phyloP scores from a whole-genome alignment of 2,797 vertebrate species.

The Peromyscus eremicus region DNA sequence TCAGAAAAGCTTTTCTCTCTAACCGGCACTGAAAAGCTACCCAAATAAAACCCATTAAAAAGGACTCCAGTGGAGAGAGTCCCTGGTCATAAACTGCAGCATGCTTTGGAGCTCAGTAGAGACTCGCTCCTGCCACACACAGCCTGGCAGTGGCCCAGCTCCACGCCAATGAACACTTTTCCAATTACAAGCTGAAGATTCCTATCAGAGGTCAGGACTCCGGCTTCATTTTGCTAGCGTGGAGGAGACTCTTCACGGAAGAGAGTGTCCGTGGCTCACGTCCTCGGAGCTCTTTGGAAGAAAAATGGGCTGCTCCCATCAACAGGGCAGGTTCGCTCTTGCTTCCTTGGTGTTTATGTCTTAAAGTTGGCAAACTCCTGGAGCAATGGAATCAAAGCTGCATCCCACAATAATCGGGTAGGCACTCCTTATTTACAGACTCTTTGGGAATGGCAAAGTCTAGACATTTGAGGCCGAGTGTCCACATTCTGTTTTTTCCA shows the following conservation, averaged over 20 bases:
- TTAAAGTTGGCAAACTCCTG: constrained; percentile 74
- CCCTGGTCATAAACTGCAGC: constrained; percentile 87
- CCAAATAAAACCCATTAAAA: constrained; percentile 89
- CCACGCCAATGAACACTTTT: constrained; percentile 84
- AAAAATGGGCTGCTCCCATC: constrained; percentile 19
- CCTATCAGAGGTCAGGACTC: constrained; percentile 83
- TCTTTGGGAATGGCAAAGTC: constrained; percentile 64
- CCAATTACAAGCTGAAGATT: constrained; percentile 86
- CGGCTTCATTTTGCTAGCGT: constrained; percentile 84
- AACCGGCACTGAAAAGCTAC: constrained; percentile 82
- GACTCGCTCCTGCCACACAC: constrained; percentile 88
- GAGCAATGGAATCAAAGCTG: constrained; percentile 81
- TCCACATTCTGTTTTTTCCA: constrained; percentile 73
- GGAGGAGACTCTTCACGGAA: constrained; percentile 82
- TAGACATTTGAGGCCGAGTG: constrained; percentile 51
- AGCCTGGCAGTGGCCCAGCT: constrained; percentile 82
- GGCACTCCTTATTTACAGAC: constrained; percentile 76
- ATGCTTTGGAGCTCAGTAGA: constrained; percentile 86
- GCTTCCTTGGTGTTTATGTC: constrained; percentile 74
- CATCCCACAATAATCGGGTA: constrained; percentile 28
- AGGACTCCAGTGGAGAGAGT: constrained; percentile 86
- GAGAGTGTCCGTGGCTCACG: constrained; percentile 71
- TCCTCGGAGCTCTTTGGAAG: constrained; percentile 72
- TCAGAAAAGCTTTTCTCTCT: constrained; percentile 82
- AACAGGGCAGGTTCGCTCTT: not conserved